Evolutionary conservation across 2,888 invertebrate species (phyloP).

Genomic region (Nematopogon swammerdamellus): DNA sequence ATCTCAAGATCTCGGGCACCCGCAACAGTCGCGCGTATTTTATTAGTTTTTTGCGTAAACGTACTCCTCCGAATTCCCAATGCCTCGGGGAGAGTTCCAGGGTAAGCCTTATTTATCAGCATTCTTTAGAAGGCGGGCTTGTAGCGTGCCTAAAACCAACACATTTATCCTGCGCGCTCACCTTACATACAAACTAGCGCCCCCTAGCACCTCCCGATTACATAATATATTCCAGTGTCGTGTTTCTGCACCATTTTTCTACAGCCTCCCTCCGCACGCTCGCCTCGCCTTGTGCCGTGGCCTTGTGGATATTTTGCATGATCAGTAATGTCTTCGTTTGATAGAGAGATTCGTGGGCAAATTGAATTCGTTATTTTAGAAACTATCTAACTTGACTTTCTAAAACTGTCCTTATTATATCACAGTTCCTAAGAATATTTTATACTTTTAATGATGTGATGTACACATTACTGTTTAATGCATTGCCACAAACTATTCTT

Average conservation of each 20-base stretch:
- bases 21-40: neutral
- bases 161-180: constrained; percentile 31
- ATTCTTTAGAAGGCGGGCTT: neutral
- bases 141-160: constrained; percentile 32
- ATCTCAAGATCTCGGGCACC: neutral
- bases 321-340: too few relatives aligned
- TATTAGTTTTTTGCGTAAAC: neutral
- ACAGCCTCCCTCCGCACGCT: constrained; percentile 20
- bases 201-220: constrained; percentile 33
- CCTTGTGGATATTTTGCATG: too few relatives aligned
- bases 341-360: too few relatives aligned
- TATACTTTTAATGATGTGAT: too few relatives aligned
- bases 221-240: constrained; percentile 47
- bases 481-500: too few relatives aligned
- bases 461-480: too few relatives aligned
- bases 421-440: too few relatives aligned
- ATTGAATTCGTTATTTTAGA: too few relatives aligned
- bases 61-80: neutral
- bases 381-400: too few relatives aligned
- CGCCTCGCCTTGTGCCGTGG: too few relatives aligned
- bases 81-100: neutral
- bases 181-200: constrained; percentile 42
- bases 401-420: too few relatives aligned
- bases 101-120: neutral
- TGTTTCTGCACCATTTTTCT: constrained; percentile 41